A percentile compares a stretch with the other conserved stretches of the same genome.
These are phyloP conservation scores for Dendrolimus kikuchii DNA, from an alignment of 1,140 invertebrate genomes.

Conservation along the genomic window DNA sequence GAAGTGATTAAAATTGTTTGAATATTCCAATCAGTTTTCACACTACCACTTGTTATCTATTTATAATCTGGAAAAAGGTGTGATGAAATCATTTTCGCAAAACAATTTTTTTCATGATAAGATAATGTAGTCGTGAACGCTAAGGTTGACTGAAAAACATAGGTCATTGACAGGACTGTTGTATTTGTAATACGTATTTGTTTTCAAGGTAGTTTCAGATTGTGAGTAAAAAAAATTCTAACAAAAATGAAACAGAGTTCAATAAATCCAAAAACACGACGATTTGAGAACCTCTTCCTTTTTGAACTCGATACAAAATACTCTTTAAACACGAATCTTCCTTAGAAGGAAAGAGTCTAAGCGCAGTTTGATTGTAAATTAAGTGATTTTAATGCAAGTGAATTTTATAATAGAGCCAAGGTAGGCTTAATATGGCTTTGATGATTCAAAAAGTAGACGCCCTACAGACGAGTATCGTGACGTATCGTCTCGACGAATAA, in stretches of 20 bases:
- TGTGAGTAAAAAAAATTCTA: too few species aligned
- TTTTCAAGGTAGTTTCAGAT: too few species aligned
- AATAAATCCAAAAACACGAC: too few species aligned
- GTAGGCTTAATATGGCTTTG: conserved; percentile 31
- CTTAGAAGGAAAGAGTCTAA: too few species aligned
- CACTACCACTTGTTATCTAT: neutral
- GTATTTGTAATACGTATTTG: conserved; percentile 1
- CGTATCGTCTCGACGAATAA: conserved; percentile 33
- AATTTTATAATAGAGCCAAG: too few species aligned
- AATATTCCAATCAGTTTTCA: too few species aligned
- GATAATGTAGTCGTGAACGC: conserved; percentile 25
- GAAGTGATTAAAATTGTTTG: neutral
- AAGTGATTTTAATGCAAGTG: too few species aligned
- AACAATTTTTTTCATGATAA: conserved; percentile 25
- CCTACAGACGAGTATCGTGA: conserved; percentile 58
- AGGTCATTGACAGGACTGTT: conserved; percentile 37
- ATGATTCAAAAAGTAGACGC: conserved; percentile 41
- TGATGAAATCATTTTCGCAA: conserved; percentile 13
- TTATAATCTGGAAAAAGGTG: conserved; percentile 13
- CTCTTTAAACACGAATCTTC: too few species aligned
- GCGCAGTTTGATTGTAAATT: too few species aligned
- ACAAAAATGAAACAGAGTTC: too few species aligned
- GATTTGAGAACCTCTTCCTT: too few species aligned
- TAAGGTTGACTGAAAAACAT: conserved; percentile 48
- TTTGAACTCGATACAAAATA: too few species aligned